phyloP scores from a whole-genome alignment of 1,140 invertebrate genomes.

The Temnothorax curvispinosus region DNA sequence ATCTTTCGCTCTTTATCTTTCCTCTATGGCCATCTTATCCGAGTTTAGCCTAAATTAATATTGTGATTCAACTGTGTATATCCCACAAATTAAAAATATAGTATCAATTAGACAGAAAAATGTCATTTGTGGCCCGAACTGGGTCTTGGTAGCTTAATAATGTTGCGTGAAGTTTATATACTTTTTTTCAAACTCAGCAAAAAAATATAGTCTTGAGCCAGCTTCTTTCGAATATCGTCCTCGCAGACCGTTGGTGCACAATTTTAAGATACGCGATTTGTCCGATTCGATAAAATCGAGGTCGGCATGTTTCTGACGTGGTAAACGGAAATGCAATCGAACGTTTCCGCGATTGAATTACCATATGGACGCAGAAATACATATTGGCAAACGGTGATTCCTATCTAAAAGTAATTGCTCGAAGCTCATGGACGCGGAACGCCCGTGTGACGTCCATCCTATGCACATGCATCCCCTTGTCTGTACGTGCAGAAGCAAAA shows the following conservation, averaged over 20 bases:
- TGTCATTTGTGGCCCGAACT: no score
- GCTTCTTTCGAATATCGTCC: not conserved
- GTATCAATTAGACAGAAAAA: no score
- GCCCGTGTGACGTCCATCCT: not conserved
- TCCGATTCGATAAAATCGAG: conserved; percentile 1
- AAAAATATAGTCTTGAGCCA: not conserved
- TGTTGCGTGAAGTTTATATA: no score
- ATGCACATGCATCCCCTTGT: not conserved
- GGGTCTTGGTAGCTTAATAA: no score
- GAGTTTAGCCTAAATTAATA: not conserved
- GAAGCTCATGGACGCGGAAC: not conserved
- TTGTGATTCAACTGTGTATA: not conserved
- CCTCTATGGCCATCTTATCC: no score
- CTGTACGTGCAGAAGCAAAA: not conserved
- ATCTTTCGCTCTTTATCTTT: no score
- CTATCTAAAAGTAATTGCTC: conserved; percentile 52
- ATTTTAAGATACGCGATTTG: conserved; percentile 37
- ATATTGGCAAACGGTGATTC: conserved; percentile 48
- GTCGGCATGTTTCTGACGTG: conserved; percentile 13
- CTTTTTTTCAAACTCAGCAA: not conserved
- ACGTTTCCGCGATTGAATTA: conserved; percentile 51
- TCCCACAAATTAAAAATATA: not conserved
- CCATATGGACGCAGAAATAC: conserved; percentile 40
- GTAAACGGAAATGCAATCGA: conserved; percentile 37
- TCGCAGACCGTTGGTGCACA: not conserved